Base-by-base conservation (phyloP, 1,140 invertebrate genomes). In the Pectinophora gossypiella region DNA sequence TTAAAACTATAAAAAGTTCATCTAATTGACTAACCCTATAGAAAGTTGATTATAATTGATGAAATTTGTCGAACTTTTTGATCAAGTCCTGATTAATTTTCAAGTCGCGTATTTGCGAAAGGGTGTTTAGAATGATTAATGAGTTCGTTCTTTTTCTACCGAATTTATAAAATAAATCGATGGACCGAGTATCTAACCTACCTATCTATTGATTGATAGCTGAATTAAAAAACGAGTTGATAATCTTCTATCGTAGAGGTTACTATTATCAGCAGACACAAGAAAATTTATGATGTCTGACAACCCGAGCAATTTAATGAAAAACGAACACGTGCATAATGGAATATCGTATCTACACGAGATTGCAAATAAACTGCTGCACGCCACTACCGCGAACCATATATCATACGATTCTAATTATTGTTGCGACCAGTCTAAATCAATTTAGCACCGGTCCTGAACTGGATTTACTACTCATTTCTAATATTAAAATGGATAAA, bases 401-500 rank as follows among this genome's bases (percentile, higher is more conserved):
- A 70, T 50, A 64, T 82, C 68, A 76, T 64, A 56, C 48, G 54
- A 63, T 72, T 72, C 72, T 75, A 80, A 80, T 80, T 78, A 82
- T 74, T 73, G 67, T 71, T 68, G 67, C 64, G 68, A 63, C 63
- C 62, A 61, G 66, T 82, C 76, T 68, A 73, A 76, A 73, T 78
- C 76, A 76, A 75, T 78, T 73, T 59, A 57, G 58, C 56, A 40
- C 48, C 44, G 59, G 60, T 58, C 57, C 49, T 46, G 51, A 48
- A 47, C 54, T 61, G 50, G 48, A 75, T 75, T 75, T 68, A 80
- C 61, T 68, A 66, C 64, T 64, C 59, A 68, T 76, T 76, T 71
- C 74, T 72, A 67, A n/a, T 68, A 69, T 74, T 78, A 76, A 76
- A 78, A 72, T 58, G 57, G 66, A 78, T 76, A 70, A 73, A 61